Conservation (phyloP, 1,140 invertebrate genomes). For the Eumaeus atala region DNA sequence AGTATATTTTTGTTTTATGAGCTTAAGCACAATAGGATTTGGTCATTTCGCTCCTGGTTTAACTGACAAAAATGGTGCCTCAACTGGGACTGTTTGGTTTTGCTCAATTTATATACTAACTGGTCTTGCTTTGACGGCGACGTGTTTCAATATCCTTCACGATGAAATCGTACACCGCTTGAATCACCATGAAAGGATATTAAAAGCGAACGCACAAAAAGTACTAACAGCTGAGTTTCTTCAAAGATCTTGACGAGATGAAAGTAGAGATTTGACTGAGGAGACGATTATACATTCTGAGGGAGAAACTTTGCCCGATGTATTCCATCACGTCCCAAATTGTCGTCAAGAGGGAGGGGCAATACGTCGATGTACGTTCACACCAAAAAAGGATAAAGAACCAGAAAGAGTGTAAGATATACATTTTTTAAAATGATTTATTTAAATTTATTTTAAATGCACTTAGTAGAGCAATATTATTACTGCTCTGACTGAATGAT, state of each 20-base stretch:
- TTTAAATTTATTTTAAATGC: background rate
- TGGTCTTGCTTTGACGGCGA: slow-evolving; percentile 96
- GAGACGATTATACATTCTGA: slow-evolving; percentile 61
- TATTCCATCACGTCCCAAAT: slow-evolving; percentile 52
- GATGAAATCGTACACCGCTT: slow-evolving; percentile 90
- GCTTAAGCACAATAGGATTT: slow-evolving; percentile 93
- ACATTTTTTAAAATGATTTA: no score
- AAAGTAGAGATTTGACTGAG: slow-evolving; percentile 61
- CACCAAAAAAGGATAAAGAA: slow-evolving; percentile 52
- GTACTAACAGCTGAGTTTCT: slow-evolving; percentile 58
- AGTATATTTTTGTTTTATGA: slow-evolving; percentile 96
- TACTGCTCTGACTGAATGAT: no score
- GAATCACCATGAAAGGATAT: slow-evolving; percentile 75
- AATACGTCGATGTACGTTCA: slow-evolving; percentile 52
- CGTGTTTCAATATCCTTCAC: slow-evolving; percentile 98
- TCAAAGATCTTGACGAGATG: slow-evolving; percentile 65
- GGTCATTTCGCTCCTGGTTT: slow-evolving; percentile 91
- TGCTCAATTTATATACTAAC: slow-evolving; percentile 96
- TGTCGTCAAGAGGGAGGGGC: slow-evolving; percentile 47
- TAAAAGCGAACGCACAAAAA: slow-evolving; percentile 58
- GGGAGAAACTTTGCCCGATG: slow-evolving; percentile 57
- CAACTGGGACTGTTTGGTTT: slow-evolving; percentile 85
- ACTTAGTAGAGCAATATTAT: background rate
- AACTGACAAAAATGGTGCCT: slow-evolving; percentile 75
- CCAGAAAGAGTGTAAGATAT: slow-evolving; percentile 42